phyloP scores from a whole-genome alignment of 2,888 invertebrate genomes.

The Drosophila macrospina region DNA sequence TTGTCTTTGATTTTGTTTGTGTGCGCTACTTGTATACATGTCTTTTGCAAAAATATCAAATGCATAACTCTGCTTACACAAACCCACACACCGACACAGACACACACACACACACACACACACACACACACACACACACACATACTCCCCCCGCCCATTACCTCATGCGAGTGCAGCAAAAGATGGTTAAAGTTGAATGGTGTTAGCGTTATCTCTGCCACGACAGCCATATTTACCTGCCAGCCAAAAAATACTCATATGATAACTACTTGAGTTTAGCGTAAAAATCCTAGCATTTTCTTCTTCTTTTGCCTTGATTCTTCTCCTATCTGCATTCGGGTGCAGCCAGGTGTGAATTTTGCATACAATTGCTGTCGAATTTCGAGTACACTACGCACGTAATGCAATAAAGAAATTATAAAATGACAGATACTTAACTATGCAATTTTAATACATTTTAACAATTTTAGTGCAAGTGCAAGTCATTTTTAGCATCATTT shows the following conservation, averaged over 20 bases:
- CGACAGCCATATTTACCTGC: conserved; percentile 79
- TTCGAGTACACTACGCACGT: background rate
- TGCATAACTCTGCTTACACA: conserved; percentile 65
- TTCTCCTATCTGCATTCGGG: conserved; percentile 14
- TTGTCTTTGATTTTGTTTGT: conserved; percentile 59
- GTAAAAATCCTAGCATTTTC: conserved; percentile 22
- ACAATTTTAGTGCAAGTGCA: no score
- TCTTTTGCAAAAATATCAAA: conserved; percentile 76
- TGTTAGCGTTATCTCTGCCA: conserved; percentile 70
- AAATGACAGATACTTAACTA: no score
- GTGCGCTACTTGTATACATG: conserved; percentile 62
- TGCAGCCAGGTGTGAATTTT: conserved; percentile 9
- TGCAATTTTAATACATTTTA: no score
- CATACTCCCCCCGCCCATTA: background rate
- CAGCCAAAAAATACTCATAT: conserved; percentile 51
- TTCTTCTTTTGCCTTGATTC: conserved; percentile 5
- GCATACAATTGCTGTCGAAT: conserved; percentile 7
- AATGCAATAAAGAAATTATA: background rate
- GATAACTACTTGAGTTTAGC: conserved; percentile 55
- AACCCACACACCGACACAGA: conserved; percentile 16
- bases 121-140: background rate
- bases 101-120: background rate
- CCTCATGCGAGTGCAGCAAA: background rate
- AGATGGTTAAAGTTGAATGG: conserved; percentile 61
- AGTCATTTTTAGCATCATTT: no score